Percentiles rank a stretch among this genome's conserved stretches.
phyloP scores from a whole-genome alignment of 2,888 invertebrate genomes.

The Hirudinaria manillensis region DNA sequence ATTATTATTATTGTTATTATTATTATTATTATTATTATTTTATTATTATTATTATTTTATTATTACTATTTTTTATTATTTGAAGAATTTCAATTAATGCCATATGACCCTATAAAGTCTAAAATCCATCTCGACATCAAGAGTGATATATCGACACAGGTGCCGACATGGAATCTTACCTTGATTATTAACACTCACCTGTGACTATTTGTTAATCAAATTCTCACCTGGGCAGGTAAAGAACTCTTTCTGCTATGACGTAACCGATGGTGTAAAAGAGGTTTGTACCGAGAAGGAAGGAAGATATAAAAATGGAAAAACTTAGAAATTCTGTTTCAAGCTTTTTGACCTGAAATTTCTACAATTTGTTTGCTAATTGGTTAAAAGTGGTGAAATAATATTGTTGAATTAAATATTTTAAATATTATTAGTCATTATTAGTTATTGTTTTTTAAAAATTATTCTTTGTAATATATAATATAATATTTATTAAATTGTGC shows the following conservation, averaged over 20 bases:
- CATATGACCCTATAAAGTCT: too few relatives aligned
- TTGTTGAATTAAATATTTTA: not conserved
- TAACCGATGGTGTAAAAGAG: constrained; percentile 57
- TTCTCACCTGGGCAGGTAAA: constrained; percentile 50
- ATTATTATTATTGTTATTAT: not conserved
- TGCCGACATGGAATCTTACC: too few relatives aligned
- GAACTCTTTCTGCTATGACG: constrained; percentile 49
- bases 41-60: not conserved
- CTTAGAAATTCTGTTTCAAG: not conserved
- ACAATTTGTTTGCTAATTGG: too few relatives aligned
- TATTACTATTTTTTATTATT: too few relatives aligned
- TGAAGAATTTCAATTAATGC: too few relatives aligned
- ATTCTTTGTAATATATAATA: not conserved
- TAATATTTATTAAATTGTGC: too few relatives aligned
- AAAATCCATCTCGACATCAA: too few relatives aligned
- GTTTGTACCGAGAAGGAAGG: constrained; percentile 50
- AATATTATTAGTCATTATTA: not conserved
- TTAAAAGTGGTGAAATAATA: too few relatives aligned
- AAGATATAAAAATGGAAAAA: constrained; percentile 39
- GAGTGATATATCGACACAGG: too few relatives aligned
- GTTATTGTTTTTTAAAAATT: not conserved
- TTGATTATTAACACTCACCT: too few relatives aligned
- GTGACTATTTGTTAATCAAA: too few relatives aligned
- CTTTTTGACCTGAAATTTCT: not conserved
- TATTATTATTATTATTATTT: not conserved